Percentiles rank a stretch among this genome's conserved stretches.
phyloP scores from a whole-genome alignment of 1,140 invertebrate species.

The Bursaphelenchus mucronatus region DNA sequence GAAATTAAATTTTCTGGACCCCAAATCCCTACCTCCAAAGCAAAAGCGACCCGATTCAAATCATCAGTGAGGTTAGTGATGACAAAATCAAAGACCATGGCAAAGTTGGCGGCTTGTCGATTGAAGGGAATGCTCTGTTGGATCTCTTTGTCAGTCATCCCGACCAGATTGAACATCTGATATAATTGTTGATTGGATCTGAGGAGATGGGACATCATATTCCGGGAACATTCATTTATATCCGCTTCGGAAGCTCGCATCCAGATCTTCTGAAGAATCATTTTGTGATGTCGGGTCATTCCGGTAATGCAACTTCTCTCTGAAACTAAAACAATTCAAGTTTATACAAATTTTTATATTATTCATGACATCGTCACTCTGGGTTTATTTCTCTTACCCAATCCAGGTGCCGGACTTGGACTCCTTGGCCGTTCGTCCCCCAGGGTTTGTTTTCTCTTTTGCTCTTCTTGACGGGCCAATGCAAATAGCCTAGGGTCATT shows the following conservation, averaged over 20 bases:
- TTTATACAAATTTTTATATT: too few relatives aligned
- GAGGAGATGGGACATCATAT: conserved; percentile 42
- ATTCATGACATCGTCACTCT: too few relatives aligned
- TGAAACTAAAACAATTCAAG: background rate
- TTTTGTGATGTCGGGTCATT: conserved; percentile 37
- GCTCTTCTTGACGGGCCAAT: conserved; percentile 3
- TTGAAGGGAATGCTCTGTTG: conserved; percentile 28
- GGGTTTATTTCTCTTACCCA: background rate
- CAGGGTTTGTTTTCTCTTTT: background rate
- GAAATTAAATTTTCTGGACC: too few relatives aligned
- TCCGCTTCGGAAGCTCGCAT: conserved; percentile 38
- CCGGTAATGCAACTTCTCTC: conserved; percentile 26
- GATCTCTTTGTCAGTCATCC: conserved; percentile 43
- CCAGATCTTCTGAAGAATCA: conserved; percentile 43
- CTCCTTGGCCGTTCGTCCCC: background rate
- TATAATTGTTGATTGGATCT: conserved; percentile 40
- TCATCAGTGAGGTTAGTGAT: conserved; percentile 44
- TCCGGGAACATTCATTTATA: conserved; percentile 40
- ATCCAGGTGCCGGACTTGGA: conserved; percentile 15
- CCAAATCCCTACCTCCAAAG: conserved; percentile 15
- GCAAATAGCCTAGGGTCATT: conserved; percentile 28
- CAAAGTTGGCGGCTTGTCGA: conserved; percentile 43
- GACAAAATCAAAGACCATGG: conserved; percentile 47
- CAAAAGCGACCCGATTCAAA: conserved; percentile 38
- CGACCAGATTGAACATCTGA: conserved; percentile 43